Percentiles rank a stretch among this genome's conserved stretches.
phyloP scores from a whole-genome alignment of 2,797 vertebrate species.

The Rhodeus uyekii region DNA sequence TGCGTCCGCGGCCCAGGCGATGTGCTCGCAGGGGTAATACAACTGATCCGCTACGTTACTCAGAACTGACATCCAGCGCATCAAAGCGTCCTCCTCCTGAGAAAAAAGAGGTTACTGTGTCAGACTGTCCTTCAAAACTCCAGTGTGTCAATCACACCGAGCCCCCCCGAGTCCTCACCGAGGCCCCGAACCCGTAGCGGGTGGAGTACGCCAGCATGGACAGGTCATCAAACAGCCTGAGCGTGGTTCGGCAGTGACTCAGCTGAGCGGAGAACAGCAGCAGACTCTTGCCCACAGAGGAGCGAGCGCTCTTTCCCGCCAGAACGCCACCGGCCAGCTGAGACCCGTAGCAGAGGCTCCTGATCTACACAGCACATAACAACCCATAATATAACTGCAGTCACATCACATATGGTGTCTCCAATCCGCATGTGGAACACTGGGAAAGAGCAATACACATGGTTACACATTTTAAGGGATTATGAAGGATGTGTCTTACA shows the following conservation, averaged over 20 bases:
- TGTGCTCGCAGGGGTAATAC: conserved; percentile 95
- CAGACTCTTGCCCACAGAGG: conserved; percentile 75
- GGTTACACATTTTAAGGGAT: background rate
- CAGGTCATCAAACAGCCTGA: conserved; percentile 91
- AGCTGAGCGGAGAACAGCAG: conserved; percentile 86
- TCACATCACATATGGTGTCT: no score
- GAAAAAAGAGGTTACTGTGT: background rate
- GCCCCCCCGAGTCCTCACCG: conserved; percentile 70
- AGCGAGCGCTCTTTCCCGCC: conserved; percentile 57
- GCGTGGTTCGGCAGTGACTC: conserved; percentile 86
- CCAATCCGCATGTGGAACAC: no score
- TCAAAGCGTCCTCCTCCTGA: conserved; percentile 82
- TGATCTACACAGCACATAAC: no score
- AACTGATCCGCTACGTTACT: conserved; percentile 89
- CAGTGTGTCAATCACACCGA: background rate
- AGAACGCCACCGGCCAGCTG: conserved; percentile 86
- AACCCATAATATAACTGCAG: background rate
- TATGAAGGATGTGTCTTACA: background rate
- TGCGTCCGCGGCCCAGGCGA: conserved; percentile 91
- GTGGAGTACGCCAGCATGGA: conserved; percentile 85
- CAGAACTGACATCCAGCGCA: conserved; percentile 86
- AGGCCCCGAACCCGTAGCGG: conserved; percentile 84
- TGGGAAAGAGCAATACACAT: background rate
- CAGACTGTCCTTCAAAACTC: background rate
- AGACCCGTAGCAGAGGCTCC: conserved; percentile 85